Conservation (phyloP, 2,888 invertebrate genomes). For the Andrena bicolor region DNA sequence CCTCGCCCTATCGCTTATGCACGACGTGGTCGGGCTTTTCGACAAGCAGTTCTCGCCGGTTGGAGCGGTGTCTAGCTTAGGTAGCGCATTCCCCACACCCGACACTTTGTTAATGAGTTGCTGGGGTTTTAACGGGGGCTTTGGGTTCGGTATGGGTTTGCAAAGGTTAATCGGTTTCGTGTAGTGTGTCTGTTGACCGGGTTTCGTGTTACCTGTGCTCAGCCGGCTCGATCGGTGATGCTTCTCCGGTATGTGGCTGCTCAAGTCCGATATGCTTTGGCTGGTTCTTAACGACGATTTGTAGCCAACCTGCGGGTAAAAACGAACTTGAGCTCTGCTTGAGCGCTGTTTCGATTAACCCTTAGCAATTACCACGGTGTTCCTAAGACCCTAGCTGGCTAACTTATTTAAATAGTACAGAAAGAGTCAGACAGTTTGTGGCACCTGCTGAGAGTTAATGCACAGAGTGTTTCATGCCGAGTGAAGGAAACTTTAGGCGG, state of each 20-base stretch:
- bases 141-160: constrained; percentile 80
- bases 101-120: constrained; percentile 79
- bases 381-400: too few species aligned
- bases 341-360: too few species aligned
- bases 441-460: too few species aligned
- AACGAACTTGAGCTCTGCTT: neutral
- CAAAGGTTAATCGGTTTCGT: constrained; percentile 81
- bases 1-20: constrained; percentile 76
- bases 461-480: too few species aligned
- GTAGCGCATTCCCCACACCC: constrained; percentile 77
- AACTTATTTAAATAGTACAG: too few species aligned
- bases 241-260: constrained; percentile 88
- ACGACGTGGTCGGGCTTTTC: constrained; percentile 80
- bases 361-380: too few species aligned
- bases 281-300: constrained; percentile 93
- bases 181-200: constrained; percentile 78
- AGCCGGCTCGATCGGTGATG: constrained; percentile 80
- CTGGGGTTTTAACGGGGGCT: constrained; percentile 78
- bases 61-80: constrained; percentile 74
- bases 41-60: constrained; percentile 76
- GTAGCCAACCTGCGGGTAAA: constrained; percentile 89
- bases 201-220: constrained; percentile 81
- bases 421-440: too few species aligned
- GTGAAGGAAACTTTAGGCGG: too few species aligned
- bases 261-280: constrained; percentile 94